Conservation (phyloP, 2,113 vertebrate genomes). For the Rostratula benghalensis region DNA sequence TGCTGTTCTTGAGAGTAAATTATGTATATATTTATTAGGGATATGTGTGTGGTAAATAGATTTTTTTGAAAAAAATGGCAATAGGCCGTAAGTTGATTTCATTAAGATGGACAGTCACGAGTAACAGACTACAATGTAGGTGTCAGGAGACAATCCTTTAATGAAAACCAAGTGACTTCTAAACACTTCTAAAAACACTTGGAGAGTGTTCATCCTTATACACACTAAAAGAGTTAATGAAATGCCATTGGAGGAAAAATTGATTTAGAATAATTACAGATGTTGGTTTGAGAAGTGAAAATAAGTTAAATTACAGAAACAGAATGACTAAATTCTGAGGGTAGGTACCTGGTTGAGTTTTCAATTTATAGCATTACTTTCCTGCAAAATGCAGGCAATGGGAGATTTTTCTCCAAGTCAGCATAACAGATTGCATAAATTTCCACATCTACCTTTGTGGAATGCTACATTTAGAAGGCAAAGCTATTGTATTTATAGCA, state of each 20-base stretch:
- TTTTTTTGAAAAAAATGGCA: neutral
- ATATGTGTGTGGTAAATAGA: neutral
- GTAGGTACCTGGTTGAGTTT: neutral
- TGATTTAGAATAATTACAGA: neutral
- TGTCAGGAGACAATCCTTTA: neutral
- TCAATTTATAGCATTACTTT: neutral
- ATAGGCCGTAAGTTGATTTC: neutral
- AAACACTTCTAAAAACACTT: neutral
- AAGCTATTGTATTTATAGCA: neutral
- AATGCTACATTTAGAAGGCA: neutral
- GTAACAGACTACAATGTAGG: neutral
- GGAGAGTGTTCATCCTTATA: neutral
- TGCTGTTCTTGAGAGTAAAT: neutral
- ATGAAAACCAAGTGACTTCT: neutral
- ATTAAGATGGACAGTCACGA: neutral
- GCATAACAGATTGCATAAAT: accelerated
- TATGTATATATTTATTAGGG: neutral
- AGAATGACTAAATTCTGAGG: neutral
- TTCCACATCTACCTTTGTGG: neutral
- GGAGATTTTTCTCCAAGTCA: neutral
- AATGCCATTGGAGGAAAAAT: neutral
- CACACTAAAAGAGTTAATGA: neutral
- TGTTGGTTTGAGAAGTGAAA: neutral
- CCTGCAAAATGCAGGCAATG: neutral
- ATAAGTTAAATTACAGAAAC: neutral